Evolutionary conservation across 2,113 vertebrate genomes (phyloP), one percentile per base, ranked within the genome.

Genomic region (Speoplatyrhinus poulsoni): DNA sequence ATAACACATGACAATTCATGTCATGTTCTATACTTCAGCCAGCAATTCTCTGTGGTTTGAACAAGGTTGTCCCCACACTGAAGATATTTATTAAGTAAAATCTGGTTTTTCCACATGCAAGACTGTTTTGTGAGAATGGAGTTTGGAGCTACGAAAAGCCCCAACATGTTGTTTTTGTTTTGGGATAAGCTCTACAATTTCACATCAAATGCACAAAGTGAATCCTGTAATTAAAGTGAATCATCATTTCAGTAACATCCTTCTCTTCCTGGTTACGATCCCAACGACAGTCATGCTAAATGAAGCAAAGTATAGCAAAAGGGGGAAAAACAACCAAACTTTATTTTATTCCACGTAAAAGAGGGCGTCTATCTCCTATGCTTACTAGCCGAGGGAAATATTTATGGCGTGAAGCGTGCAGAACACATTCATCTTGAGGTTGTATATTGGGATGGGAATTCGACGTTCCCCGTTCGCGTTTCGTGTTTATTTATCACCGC

Each of bases 401-500:
- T 72, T 62, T 50, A 67, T 60, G 67, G 75, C 59, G 57, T 17
- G 0, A 13, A 62, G 54, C 60, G 46, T 53, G 56, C 17, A 78
- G 75, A 65, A 53, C 48, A 41, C 33, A 54, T 62, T 62, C 52
- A 41, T 69, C 46, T 71, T 74, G 72, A 64, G 74, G 74, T 61
- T 70, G 73, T 62, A 70, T n/a, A 64, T 60, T 6, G 33, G 56
- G 79, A 54, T 58, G 70, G 73, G 75, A 79, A 62, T 55, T 70
- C 53, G 65, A 62, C 72, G 73, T 76, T 81, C 80, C 73, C 72
- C 75, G 88, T 85, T 89, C 77, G 8, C 67, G 80, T 84, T 79
- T 74, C 65, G 72, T 4, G 19, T 67, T 90, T 89, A 89, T 91
- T 91, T 90, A 90, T 90, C 79, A 80, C 82, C 79, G 68, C 19